Evolutionary conservation across 2,888 invertebrate genomes (phyloP).

Genomic region (Ormia ochracea): DNA sequence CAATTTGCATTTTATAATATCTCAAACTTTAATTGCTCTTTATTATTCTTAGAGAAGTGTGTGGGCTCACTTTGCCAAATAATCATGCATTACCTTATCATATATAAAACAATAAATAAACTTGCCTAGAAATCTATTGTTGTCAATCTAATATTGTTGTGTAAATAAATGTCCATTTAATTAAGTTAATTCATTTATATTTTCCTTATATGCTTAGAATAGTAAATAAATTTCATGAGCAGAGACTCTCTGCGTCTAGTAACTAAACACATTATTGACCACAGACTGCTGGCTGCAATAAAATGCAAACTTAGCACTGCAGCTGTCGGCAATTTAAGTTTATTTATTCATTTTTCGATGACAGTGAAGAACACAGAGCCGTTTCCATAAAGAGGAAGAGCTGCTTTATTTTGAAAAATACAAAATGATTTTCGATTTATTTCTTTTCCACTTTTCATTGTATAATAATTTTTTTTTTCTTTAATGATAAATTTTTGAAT

Average conservation of each 20-base stretch:
- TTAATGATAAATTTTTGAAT: too few relatives aligned
- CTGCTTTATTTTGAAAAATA: too few relatives aligned
- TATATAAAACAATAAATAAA: not conserved
- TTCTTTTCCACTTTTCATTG: too few relatives aligned
- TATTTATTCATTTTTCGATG: too few relatives aligned
- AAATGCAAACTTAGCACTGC: too few relatives aligned
- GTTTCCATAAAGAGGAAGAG: too few relatives aligned
- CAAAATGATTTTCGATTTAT: too few relatives aligned
- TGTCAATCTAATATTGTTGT: constrained; percentile 70
- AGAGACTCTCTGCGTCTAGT: not conserved
- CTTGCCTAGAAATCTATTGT: constrained; percentile 7
- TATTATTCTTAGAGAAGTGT: too few relatives aligned
- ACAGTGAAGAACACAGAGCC: too few relatives aligned
- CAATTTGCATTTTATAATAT: not conserved
- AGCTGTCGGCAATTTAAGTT: too few relatives aligned
- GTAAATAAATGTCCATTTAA: constrained; percentile 76
- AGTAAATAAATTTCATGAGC: constrained; percentile 16
- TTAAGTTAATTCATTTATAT: constrained; percentile 77
- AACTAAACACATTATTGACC: not conserved
- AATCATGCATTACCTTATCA: not conserved
- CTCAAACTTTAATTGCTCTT: not conserved
- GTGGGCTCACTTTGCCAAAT: not conserved
- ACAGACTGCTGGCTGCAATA: not conserved
- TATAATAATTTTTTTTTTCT: too few relatives aligned
- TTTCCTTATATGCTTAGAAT: constrained; percentile 68